Base-by-base conservation (phyloP, 2,888 invertebrate genomes). In the Platycheirus albimanus region DNA sequence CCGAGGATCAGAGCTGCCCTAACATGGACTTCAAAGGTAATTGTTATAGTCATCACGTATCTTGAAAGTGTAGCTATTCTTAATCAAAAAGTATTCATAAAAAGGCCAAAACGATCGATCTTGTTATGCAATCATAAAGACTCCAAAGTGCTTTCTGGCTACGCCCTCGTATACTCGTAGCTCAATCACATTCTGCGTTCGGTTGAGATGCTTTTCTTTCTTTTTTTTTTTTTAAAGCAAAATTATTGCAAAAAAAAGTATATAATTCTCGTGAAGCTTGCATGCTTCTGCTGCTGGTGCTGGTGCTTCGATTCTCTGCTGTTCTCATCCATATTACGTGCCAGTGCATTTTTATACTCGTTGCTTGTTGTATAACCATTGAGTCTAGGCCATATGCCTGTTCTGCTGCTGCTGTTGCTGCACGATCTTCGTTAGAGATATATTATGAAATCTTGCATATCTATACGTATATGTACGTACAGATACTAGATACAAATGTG, bases 321-420 rank as follows among this genome's bases (percentile, higher is more conserved):
- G 61, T 75, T 61, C 74, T 33, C 79, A 61, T 64, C 64, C 75
- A 67, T 61, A 58, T 45, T 56, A 61, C 67, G 67, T 67, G 67
- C 67, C 56, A 28, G 76, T 78, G 56, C 71, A 77, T 69, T 81
- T 64, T 71, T 63, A 61, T 43, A 45, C 54, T 47, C n/a, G n/a
- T n/a, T n/a, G n/a, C 24, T 24, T 67, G 56, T 83, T 78, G 72
- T 83, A 74, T 72, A 64, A 83, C 63, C 36, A 61, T 51, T 69
- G 47, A 83, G 83, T 83, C 83, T 83, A 74, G 83, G 78, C 83
- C 74, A 83, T 78, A 78, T 83, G 83, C 83, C 72, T 69, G 67
- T 58, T 41, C 49, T 63, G 43, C 49, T 64, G 41, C 17, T 70
- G 51, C 13, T 67, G 38, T 47, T 52, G 81, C 67, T 56, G 71